phyloP scores from a whole-genome alignment of 2,888 invertebrate genomes.

The Tachina lurida region DNA sequence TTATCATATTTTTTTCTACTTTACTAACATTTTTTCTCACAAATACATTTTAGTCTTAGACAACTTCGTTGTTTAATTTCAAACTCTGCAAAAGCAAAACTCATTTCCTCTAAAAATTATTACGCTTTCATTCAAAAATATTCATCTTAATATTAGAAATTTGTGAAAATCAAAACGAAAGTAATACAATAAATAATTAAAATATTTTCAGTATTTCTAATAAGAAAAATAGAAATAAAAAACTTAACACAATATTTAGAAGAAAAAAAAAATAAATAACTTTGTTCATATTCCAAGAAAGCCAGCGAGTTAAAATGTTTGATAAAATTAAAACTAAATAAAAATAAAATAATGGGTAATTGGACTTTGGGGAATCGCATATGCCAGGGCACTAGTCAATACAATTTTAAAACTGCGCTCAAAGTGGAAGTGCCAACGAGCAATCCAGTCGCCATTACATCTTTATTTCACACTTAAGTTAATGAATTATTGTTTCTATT shows the following conservation, averaged over 20 bases:
- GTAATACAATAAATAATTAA: slow-evolving; percentile 57
- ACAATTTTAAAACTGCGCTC: too few species aligned
- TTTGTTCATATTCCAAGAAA: slow-evolving; percentile 50
- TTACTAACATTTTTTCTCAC: slow-evolving; percentile 4
- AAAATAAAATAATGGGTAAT: neutral
- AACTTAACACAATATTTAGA: slow-evolving; percentile 37
- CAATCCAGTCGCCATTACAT: too few species aligned
- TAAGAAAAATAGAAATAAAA: neutral
- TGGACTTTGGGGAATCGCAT: too few species aligned
- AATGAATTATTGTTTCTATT: too few species aligned
- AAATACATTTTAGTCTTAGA: neutral
- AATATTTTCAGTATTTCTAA: slow-evolving; percentile 9
- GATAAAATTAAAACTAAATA: slow-evolving; percentile 21
- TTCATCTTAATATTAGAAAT: slow-evolving; percentile 7
- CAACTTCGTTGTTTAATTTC: slow-evolving; percentile 42
- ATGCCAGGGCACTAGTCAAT: too few species aligned
- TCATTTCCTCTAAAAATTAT: slow-evolving; percentile 56
- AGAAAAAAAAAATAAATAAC: slow-evolving; percentile 59
- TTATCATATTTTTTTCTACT: slow-evolving; percentile 18
- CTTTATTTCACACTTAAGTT: too few species aligned
- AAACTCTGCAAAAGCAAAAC: slow-evolving; percentile 21
- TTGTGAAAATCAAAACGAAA: slow-evolving; percentile 20
- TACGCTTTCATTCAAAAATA: slow-evolving; percentile 29
- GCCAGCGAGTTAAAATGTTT: slow-evolving; percentile 32
- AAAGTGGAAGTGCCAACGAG: too few species aligned